Conservation (phyloP, 2,888 invertebrate species). For the Elegia similella region DNA sequence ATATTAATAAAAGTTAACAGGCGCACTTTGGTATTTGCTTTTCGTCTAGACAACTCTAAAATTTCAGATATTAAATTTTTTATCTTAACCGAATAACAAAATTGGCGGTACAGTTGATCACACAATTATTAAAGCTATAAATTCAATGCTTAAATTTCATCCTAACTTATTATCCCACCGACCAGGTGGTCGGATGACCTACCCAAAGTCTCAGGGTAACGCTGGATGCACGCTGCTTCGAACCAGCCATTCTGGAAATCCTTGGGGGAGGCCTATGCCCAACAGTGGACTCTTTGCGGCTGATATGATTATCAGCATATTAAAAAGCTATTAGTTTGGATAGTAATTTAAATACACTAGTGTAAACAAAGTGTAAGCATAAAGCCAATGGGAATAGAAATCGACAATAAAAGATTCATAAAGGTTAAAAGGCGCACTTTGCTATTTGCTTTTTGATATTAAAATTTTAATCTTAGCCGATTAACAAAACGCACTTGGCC, state of each 20-base stretch:
- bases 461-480: conserved; percentile 7
- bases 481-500: too few relatives aligned
- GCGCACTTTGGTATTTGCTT: conserved; percentile 1
- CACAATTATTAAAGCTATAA: too few relatives aligned
- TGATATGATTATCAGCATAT: too few relatives aligned
- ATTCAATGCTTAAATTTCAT: too few relatives aligned
- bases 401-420: neutral
- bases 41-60: conserved; percentile 4
- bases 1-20: neutral
- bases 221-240: too few relatives aligned
- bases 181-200: too few relatives aligned
- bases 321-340: too few relatives aligned
- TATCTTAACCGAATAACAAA: conserved; percentile 2
- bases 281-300: too few relatives aligned
- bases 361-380: neutral
- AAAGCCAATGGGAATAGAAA: neutral
- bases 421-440: conserved; percentile 3
- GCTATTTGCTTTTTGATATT: conserved; percentile 5
- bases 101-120: neutral
- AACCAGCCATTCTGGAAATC: too few relatives aligned
- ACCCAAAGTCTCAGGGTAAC: too few relatives aligned
- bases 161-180: too few relatives aligned
- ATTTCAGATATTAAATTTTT: conserved; percentile 6
- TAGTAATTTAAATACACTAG: neutral
- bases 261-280: too few relatives aligned